Evolutionary conservation across 2,113 vertebrate species (phyloP).

Genomic region (Myiopsitta monachus): DNA sequence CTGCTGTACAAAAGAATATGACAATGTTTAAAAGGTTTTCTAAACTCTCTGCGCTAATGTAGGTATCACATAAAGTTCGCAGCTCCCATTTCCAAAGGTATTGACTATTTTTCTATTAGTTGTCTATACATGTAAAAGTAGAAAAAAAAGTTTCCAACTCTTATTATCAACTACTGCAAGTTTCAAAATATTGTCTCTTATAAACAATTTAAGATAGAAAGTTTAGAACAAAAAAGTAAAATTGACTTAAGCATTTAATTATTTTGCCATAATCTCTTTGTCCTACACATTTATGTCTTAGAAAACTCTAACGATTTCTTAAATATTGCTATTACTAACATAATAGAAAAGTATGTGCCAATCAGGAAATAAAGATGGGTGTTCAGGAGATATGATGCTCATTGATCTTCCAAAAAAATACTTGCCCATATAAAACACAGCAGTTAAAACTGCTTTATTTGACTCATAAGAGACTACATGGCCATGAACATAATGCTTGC

Average conservation of each 20-base stretch:
- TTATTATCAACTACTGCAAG: neutral
- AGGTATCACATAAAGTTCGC: neutral
- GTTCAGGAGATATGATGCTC: neutral
- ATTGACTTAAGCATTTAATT: neutral
- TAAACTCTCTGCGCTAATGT: neutral
- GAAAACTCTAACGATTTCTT: neutral
- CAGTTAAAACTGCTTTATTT: neutral
- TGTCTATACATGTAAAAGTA: neutral
- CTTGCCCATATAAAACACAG: neutral
- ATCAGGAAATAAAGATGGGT: neutral
- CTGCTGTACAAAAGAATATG: neutral
- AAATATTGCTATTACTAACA: neutral
- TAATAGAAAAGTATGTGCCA: neutral
- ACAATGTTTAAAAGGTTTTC: neutral
- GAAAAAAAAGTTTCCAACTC: neutral
- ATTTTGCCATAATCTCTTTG: neutral
- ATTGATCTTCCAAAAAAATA: neutral
- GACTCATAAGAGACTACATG: neutral
- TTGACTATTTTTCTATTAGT: neutral
- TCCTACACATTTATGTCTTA: neutral
- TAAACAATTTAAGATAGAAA: neutral
- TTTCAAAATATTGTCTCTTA: neutral
- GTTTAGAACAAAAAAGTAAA: neutral
- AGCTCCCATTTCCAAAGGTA: neutral
- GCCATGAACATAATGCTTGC: neutral